Base-by-base conservation (phyloP, 1,140 invertebrate genomes). In the Caerostris extrusa region DNA sequence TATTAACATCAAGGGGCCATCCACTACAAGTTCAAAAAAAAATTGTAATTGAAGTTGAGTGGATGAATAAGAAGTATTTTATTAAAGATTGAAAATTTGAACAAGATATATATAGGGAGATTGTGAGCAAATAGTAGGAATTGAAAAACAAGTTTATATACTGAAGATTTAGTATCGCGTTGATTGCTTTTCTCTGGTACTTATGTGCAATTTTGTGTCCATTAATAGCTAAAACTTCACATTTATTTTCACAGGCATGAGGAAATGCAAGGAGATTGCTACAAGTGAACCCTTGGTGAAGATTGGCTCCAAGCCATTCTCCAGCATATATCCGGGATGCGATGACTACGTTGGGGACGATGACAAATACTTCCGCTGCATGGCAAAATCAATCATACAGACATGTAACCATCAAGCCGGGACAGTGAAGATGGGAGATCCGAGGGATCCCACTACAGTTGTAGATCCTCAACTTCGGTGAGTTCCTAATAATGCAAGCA, bases 281-380 rank as follows among this genome's bases (percentile, higher is more conserved):
- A 17, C 7, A 17, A 90, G 87, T 57, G 57, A 90, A 5, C 50
- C 93, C 0, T 57, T 94, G 50, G n/a, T 34, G 95, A 95, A 95
- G 87, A 98, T 98, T 67, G 98, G 98, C 0, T 97, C 98, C 0
- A 96, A 97, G 71, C 97, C 97, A 91, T 97, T 98, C 95, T 96
- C 96, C 56, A 97, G 97, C 67, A 97, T 97, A 0, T 95, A 98
- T 56, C 98, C 98, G 0, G 98, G 98, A 50, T 98, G 98, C 95
- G 97, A 97, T 94, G 96, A 97, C 81, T 96, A 97, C 50, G 96
- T 97, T 94, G 98, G 98, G 95, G 97, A 97, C n/a, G 97, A 97
- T 2, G 98, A 98, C 94, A 97, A 97, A 5, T 98, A 98, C 95
- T 97, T 98, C 96, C 98, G 98, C 95, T 98, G 98, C 95, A 97